These are phyloP conservation scores for Coccyzus lansbergi DNA, from an alignment of 2,797 vertebrate species.

Conservation along the genomic window DNA sequence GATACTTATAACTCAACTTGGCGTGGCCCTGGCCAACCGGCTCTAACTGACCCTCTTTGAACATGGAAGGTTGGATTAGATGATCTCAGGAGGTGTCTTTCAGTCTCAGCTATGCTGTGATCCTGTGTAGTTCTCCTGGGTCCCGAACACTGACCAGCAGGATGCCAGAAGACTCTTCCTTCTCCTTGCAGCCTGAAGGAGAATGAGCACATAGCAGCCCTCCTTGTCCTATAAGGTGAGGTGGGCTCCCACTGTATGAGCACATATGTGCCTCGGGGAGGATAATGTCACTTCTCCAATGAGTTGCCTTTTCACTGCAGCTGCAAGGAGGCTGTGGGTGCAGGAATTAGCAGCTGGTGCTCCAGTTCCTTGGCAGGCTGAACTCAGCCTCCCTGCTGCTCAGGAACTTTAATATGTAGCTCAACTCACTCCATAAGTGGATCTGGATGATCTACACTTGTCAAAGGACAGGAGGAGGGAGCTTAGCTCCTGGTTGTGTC, in stretches of 20 bases:
- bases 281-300: background rate
- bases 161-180: background rate
- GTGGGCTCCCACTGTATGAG: background rate
- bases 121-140: background rate
- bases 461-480: background rate
- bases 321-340: background rate
- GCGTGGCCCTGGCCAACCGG: background rate
- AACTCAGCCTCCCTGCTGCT: background rate
- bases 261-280: background rate
- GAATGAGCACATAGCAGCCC: background rate
- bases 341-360: background rate
- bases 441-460: background rate
- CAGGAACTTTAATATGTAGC: fast-evolving
- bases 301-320: background rate
- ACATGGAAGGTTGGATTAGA: background rate
- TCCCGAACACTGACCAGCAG: background rate
- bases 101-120: background rate
- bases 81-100: background rate
- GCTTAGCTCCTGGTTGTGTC: background rate
- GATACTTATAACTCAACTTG: background rate
- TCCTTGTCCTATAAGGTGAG: background rate
- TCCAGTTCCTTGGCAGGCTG: background rate
- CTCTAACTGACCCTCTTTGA: background rate
- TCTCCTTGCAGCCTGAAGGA: background rate
- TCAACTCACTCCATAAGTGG: background rate